Percentiles rank a stretch among this genome's conserved stretches.
phyloP scores from a whole-genome alignment of 1,140 invertebrate genomes.

The Tribolium madens region DNA sequence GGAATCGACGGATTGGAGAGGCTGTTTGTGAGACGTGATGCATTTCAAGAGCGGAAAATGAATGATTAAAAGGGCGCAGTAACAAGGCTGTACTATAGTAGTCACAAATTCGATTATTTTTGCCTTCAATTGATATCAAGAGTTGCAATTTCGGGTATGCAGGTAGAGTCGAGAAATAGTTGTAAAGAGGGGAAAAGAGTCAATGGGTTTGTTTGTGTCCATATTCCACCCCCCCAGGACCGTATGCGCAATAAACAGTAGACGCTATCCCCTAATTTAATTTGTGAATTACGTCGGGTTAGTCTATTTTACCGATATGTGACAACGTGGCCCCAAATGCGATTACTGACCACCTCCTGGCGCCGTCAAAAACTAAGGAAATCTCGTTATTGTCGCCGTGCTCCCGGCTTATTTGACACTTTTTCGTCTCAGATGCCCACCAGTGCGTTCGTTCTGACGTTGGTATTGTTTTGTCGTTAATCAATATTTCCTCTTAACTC shows the following conservation, averaged over 20 bases:
- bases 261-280: constrained; percentile 14
- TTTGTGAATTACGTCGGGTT: constrained; percentile 42
- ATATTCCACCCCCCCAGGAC: neutral
- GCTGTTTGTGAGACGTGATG: constrained; percentile 16
- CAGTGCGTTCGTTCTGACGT: constrained; percentile 10
- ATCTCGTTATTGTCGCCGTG: constrained; percentile 33
- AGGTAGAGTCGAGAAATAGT: too few relatives aligned
- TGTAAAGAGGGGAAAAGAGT: too few relatives aligned
- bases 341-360: constrained; percentile 50
- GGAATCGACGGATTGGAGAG: constrained; percentile 14
- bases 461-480: constrained; percentile 38
- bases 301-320: constrained; percentile 38
- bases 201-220: neutral
- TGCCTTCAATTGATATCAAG: too few relatives aligned
- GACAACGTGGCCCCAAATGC: constrained; percentile 43
- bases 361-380: constrained; percentile 19
- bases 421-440: constrained; percentile 24
- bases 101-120: neutral
- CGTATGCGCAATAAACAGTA: neutral
- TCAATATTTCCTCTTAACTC: constrained; percentile 42
- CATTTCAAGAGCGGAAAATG: neutral
- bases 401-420: constrained; percentile 14
- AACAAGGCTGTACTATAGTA: neutral
- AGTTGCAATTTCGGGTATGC: too few relatives aligned
- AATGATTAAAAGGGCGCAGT: neutral